Evolutionary conservation across 37 sponge, comb jelly and placozoan genomes (phyloP).

Genomic region (Halisarca cf. caerulea): DNA sequence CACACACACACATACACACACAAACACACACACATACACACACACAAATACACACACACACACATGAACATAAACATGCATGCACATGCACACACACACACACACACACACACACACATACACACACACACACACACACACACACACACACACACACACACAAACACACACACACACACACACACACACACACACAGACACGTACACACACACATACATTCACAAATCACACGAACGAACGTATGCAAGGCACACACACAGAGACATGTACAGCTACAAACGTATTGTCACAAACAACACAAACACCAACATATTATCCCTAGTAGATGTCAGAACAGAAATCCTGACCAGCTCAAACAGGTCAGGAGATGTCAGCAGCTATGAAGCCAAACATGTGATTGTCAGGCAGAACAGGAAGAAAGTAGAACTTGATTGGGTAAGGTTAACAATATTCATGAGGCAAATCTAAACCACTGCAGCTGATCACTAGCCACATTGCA

Average conservation of each 20-base stretch:
- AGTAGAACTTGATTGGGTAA: no score
- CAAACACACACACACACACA: constrained; percentile 1
- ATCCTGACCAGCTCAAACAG: no score
- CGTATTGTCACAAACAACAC: not conserved
- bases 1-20: not conserved
- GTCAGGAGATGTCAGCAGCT: no score
- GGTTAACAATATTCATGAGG: no score
- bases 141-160: constrained; percentile 9
- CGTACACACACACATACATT: not conserved
- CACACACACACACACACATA: constrained; percentile 8
- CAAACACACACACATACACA: not conserved
- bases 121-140: constrained; percentile 11
- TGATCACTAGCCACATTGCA: no score
- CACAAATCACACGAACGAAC: not conserved
- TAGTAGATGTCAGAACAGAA: no score
- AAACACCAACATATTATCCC: not conserved
- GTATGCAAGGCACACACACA: constrained; percentile 10
- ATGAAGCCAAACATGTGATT: no score
- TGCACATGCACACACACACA: not conserved
- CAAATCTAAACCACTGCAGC: no score
- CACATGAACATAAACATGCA: not conserved
- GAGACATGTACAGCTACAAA: not conserved
- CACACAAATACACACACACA: constrained; percentile 2
- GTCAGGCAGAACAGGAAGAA: no score
- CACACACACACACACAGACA: constrained; percentile 15